These are phyloP conservation scores for Lethenteron reissneri DNA, from an alignment of 2,113 vertebrate species.

Conservation along the genomic window DNA sequence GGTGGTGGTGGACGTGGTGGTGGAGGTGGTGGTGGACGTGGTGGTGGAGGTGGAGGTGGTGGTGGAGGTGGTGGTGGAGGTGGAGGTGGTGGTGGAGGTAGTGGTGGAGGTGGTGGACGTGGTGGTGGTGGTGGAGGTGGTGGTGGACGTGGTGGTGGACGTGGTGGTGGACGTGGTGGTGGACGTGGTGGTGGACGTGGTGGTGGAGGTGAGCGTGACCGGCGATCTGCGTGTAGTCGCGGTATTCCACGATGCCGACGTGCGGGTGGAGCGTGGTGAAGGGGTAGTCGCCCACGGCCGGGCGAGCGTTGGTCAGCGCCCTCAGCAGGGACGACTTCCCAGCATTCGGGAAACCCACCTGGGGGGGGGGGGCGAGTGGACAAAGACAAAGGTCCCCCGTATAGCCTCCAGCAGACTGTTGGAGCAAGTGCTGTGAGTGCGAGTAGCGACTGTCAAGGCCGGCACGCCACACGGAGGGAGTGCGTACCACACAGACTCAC, in stretches of 20 bases:
- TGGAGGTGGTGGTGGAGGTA: neutral
- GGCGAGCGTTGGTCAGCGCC: conserved; percentile 59
- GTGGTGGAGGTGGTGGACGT: too few relatives aligned
- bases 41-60: too few relatives aligned
- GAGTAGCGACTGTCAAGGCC: too few relatives aligned
- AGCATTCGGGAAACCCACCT: conserved; percentile 89
- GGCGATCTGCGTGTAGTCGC: conserved; percentile 61
- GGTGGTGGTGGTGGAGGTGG: too few relatives aligned
- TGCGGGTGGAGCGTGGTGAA: conserved; percentile 89
- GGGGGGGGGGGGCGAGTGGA: conserved; percentile 4
- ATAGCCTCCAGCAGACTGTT: too few relatives aligned
- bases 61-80: too few relatives aligned
- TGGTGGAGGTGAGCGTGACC: conserved; percentile 24
- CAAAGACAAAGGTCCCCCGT: neutral
- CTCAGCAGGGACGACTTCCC: conserved; percentile 75
- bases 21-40: neutral
- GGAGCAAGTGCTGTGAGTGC: too few relatives aligned
- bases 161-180: too few relatives aligned
- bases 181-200: neutral
- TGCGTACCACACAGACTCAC: too few relatives aligned
- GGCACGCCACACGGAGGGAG: too few relatives aligned
- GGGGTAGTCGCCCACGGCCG: conserved; percentile 66
- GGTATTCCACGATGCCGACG: conserved; percentile 51
- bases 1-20: neutral
- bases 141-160: too few relatives aligned